Base-by-base conservation (phyloP, 2,888 invertebrate species). In the Endotricha flammealis region DNA sequence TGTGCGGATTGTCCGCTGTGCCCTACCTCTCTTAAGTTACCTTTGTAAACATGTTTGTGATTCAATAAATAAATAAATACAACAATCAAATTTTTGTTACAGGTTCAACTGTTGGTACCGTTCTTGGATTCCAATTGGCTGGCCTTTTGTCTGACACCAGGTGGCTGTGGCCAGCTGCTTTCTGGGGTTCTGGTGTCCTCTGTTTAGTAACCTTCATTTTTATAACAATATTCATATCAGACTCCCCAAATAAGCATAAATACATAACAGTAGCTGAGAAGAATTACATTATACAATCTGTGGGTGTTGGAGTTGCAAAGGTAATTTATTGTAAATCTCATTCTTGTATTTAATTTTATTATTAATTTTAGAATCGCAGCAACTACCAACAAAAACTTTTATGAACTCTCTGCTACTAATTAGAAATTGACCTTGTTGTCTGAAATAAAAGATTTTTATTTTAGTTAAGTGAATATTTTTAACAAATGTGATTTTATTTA, bases 71-170 rank as follows among this genome's bases (percentile, higher is more conserved):
- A n/a, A 22, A 17, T 17, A 17, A 17, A 17, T 5, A 17, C 7
- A 17, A 17, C 7, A 17, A 17, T 17, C 7, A 17, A 17, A 17
- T 17, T 6, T 17, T 17, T 17, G 4, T 31, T 16, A 62, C 86
- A 61, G 93, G 93, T 0, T 82, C 88, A 1, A 90, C 90, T 37
- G 66, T 91, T 3, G 93, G 93, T 0, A 91, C 91, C 0, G 89
- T 92, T 0, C 47, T 92, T 5, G 88, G 90, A 1, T 82, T 92
- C 59, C 89, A 91, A 2, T 55, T 90, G 7, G 88, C 90, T 12
- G 93, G 93, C 1, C 44, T 85, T 0, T 66, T 93, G 2, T 89
- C 90, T 1, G 87, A 67, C 0, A 90, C 85, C 0, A 34, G 39
- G 1, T 64, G 50, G 48, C 92, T 92, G 4, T 92, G 92, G 92